Conservation (phyloP, 1,140 invertebrate species). For the Pollicipes pollicipes region DNA sequence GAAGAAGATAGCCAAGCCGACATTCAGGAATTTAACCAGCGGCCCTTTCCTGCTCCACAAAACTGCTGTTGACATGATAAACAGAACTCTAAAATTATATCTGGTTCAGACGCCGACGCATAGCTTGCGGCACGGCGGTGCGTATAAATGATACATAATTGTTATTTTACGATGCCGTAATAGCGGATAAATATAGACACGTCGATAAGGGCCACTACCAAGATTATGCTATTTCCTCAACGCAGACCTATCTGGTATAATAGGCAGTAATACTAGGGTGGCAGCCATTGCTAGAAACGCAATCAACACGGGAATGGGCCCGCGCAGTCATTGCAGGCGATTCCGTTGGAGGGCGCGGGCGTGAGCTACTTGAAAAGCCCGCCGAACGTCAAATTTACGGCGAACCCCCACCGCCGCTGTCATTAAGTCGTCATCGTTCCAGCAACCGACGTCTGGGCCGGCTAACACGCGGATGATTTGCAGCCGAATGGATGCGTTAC, state of each 20-base stretch:
- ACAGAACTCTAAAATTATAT: background rate
- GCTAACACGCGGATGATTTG: background rate
- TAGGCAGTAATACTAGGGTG: background rate
- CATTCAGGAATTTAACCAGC: no score
- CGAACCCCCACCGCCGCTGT: no score
- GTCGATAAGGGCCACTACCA: background rate
- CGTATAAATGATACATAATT: background rate
- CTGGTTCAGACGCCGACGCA: background rate
- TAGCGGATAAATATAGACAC: background rate
- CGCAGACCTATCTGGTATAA: background rate
- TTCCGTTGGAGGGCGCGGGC: no score
- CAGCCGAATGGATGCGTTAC: background rate
- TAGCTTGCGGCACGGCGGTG: background rate
- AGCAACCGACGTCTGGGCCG: no score
- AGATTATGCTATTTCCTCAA: background rate
- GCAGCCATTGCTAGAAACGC: background rate
- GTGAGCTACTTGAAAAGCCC: no score
- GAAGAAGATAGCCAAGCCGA: no score
- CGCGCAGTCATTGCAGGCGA: no score
- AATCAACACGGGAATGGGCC: background rate
- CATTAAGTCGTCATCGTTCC: no score
- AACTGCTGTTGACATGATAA: background rate
- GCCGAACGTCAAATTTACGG: no score
- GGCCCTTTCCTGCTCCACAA: no score
- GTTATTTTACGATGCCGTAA: background rate